Percentiles rank a stretch among this genome's conserved stretches.
Evolutionary conservation across 2,797 vertebrate species (phyloP).

Genomic region (Coluber constrictor): DNA sequence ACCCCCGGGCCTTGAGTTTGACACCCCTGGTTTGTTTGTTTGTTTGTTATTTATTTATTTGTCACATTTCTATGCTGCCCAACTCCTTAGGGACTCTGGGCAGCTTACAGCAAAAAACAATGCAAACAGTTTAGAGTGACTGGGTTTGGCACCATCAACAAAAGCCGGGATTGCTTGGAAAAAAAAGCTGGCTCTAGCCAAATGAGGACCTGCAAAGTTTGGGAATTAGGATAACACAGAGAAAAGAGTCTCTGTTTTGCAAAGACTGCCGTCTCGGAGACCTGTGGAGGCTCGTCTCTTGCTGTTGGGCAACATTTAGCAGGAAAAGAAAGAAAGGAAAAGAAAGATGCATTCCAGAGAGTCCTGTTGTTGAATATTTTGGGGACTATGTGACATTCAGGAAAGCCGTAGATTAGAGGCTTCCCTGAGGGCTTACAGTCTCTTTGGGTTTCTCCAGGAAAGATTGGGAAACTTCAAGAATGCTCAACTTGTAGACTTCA

Average conservation of each 20-base stretch:
- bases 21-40: too few species aligned
- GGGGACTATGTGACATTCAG: neutral
- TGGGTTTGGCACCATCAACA: neutral
- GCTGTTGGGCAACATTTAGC: neutral
- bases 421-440: neutral
- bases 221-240: neutral
- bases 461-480: neutral
- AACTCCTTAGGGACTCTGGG: too few species aligned
- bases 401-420: neutral
- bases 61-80: too few species aligned
- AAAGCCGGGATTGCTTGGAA: neutral
- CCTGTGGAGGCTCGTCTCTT: neutral
- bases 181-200: neutral
- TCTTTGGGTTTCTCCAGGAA: neutral
- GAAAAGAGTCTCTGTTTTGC: neutral
- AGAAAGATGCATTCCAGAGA: neutral
- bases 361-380: neutral
- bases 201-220: neutral
- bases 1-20: too few species aligned
- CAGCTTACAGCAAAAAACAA: too few species aligned
- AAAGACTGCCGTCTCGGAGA: neutral
- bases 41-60: too few species aligned
- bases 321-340: neutral
- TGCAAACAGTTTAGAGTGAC: too few species aligned
- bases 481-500: neutral